phyloP scores from a whole-genome alignment of 2,888 invertebrate genomes.

The Periphyllus acericola region DNA sequence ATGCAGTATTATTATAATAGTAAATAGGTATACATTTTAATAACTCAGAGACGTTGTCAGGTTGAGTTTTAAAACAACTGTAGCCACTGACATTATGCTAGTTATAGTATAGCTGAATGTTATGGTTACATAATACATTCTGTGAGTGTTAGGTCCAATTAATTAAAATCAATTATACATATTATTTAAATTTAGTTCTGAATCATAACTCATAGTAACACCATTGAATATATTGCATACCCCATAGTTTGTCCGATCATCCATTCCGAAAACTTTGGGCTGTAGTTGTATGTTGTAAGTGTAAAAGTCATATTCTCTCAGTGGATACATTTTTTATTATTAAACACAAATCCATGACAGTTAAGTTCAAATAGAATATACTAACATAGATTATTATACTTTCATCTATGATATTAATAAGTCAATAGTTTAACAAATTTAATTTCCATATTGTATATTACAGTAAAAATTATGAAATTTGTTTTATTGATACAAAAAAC shows the following conservation, averaged over 20 bases:
- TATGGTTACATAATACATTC: too few relatives aligned
- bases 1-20: too few relatives aligned
- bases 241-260: too few relatives aligned
- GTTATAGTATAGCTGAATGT: too few relatives aligned
- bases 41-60: too few relatives aligned
- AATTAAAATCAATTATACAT: too few relatives aligned
- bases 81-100: too few relatives aligned
- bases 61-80: too few relatives aligned
- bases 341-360: neutral
- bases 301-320: neutral
- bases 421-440: conserved; percentile 10
- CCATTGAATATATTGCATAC: too few relatives aligned
- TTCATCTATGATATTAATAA: neutral
- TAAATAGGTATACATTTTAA: neutral
- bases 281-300: neutral
- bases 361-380: neutral
- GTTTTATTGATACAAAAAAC: conserved; percentile 4
- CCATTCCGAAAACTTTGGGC: neutral
- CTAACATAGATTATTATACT: neutral
- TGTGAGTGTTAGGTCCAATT: too few relatives aligned
- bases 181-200: too few relatives aligned
- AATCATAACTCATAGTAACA: too few relatives aligned
- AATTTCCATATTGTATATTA: conserved; percentile 15
- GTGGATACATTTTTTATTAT: neutral
- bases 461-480: conserved; percentile 19